phyloP scores from a whole-genome alignment of 2,113 vertebrate genomes.

The Orycteropus afer region DNA sequence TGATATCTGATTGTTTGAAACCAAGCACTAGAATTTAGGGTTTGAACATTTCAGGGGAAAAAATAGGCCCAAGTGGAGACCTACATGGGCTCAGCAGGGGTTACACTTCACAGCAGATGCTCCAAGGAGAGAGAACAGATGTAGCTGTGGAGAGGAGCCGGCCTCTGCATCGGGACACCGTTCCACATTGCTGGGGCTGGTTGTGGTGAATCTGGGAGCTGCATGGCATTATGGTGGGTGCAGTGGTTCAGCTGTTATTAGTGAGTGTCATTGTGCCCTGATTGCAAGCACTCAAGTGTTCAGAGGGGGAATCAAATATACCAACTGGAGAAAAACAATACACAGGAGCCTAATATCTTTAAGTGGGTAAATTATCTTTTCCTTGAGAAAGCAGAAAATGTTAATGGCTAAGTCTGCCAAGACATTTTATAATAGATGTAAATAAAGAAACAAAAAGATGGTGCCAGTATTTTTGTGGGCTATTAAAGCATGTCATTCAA shows the following conservation, averaged over 20 bases:
- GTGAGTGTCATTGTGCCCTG: conserved; percentile 81
- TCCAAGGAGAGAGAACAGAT: conserved; percentile 81
- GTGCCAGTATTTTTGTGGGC: conserved; percentile 66
- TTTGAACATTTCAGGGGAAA: conserved; percentile 63
- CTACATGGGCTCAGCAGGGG: conserved; percentile 71
- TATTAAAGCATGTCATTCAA: conserved; percentile 61
- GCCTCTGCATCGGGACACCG: conserved; percentile 57
- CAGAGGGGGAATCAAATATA: conserved; percentile 81
- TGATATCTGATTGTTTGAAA: conserved; percentile 71
- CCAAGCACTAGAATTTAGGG: conserved; percentile 69
- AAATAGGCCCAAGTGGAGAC: conserved; percentile 60
- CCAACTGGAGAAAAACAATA: conserved; percentile 85
- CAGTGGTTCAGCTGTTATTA: conserved; percentile 80
- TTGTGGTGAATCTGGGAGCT: conserved; percentile 67
- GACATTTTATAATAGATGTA: conserved; percentile 83
- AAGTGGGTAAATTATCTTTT: conserved; percentile 88
- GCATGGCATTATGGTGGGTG: conserved; percentile 64
- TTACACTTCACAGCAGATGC: conserved; percentile 71
- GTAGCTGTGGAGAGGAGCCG: conserved; percentile 58
- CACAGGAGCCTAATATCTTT: conserved; percentile 87
- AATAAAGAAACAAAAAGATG: conserved; percentile 84
- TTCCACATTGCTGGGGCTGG: conserved; percentile 66
- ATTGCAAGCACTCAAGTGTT: conserved; percentile 84
- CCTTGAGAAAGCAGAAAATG: conserved; percentile 86
- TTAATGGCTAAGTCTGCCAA: conserved; percentile 81